Conservation (phyloP, 2,113 vertebrate species). For the Perca flavescens region DNA sequence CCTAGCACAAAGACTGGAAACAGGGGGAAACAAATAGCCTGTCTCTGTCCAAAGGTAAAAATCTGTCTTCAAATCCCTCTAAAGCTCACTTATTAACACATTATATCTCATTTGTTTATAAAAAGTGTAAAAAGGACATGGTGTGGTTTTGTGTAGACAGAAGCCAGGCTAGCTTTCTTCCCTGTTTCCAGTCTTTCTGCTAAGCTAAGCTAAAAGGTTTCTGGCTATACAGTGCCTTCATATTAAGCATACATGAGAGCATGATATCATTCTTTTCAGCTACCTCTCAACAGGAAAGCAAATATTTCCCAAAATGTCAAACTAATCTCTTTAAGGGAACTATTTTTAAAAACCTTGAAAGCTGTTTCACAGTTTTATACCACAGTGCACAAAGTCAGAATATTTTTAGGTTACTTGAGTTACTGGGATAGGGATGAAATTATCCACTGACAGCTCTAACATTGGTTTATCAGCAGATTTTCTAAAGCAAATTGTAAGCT, state of each 20-base stretch:
- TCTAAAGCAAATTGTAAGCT: neutral
- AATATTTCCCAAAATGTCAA: neutral
- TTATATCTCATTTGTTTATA: neutral
- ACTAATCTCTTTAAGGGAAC: neutral
- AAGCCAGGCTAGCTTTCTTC: neutral
- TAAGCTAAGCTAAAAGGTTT: neutral
- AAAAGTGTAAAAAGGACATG: too few species aligned
- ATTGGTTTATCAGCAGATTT: neutral
- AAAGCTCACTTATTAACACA: neutral
- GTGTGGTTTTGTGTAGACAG: neutral
- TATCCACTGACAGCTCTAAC: neutral
- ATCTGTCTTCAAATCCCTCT: neutral
- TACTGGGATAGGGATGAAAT: neutral
- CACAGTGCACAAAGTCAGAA: neutral
- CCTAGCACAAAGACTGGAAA: neutral
- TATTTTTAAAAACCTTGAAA: neutral
- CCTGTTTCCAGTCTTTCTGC: neutral
- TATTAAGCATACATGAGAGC: neutral
- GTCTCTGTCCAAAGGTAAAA: neutral
- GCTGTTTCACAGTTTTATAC: neutral
- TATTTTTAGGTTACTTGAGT: neutral
- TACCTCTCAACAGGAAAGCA: neutral
- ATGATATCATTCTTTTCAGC: neutral
- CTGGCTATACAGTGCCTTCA: neutral
- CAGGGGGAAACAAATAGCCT: neutral